Evolutionary conservation across 2,888 invertebrate species (phyloP), one percentile per base, ranked within the genome.

Genomic region (Melanophora roralis): DNA sequence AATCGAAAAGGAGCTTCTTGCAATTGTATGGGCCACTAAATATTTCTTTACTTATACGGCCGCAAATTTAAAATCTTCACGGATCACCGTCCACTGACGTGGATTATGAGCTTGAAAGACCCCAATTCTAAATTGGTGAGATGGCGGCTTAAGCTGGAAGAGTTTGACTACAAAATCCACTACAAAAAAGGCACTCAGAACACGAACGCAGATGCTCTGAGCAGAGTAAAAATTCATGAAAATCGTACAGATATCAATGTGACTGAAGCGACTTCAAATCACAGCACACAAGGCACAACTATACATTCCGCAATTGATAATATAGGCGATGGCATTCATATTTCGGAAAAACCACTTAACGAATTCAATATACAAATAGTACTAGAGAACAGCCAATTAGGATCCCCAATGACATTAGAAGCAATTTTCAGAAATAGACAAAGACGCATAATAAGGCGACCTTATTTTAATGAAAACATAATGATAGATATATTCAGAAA

Each of bases 291-390:
- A 36, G 71, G 65, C 16, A 73, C 53, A 2, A 77, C 73, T 21
- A 71, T 81, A 7, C 81, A 82, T 43, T 64, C 49, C 9, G 40
- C 65, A 3, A 51, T 53, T 14, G 49, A 72, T 51, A 55, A 62
- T 14, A 9, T 75, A 1, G 51, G 79, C 51, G 81, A 83, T 8
- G 81, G 78, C 6, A 83, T 85, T 2, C 74, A 60, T n/a, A 85
- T 84, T 12, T 82, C 82, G 6, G 82, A 83, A 74, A 75, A 82
- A 78, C 83, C 84, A 21, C 23, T 84, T 19, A 84, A 84, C 40
- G 81, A 83, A 47, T 83, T 83, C 38, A 82, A 82, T 53, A 57
- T 64, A 1, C n/a, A n/a, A n/a, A n/a, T n/a, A n/a, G n/a, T n/a
- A n/a, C n/a, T n/a, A n/a, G n/a, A n/a, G n/a, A n/a, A n/a, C n/a